Evolutionary conservation across 1,140 invertebrate species (phyloP).

Genomic region (Scaptomyza pallida): DNA sequence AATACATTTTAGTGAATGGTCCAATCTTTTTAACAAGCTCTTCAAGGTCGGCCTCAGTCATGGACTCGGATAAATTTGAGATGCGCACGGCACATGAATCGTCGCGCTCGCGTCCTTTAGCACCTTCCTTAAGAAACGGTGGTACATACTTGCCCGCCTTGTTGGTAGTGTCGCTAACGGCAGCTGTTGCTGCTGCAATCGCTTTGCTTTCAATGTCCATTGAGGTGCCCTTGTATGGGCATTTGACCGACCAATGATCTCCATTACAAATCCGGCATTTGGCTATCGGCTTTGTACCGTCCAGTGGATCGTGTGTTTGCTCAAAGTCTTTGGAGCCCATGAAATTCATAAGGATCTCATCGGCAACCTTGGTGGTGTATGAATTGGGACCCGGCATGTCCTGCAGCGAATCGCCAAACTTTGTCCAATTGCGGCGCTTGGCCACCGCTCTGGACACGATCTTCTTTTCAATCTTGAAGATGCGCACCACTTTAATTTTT

Average conservation of each 20-base stretch:
- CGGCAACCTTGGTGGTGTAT: slow-evolving; percentile 96
- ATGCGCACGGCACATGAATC: slow-evolving; percentile 96
- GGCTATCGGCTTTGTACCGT: slow-evolving; percentile 87
- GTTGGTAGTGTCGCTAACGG: slow-evolving; percentile 66
- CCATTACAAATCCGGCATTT: slow-evolving; percentile 97
- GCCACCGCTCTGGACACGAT: slow-evolving; percentile 96
- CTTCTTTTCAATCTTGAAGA: slow-evolving; percentile 95
- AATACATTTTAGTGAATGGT: slow-evolving; percentile 89
- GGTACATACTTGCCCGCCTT: slow-evolving; percentile 91
- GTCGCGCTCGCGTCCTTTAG: slow-evolving; percentile 88
- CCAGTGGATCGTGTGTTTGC: slow-evolving; percentile 90
- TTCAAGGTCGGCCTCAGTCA: slow-evolving; percentile 96
- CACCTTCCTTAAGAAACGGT: slow-evolving; percentile 94
- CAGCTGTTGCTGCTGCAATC: slow-evolving; percentile 59
- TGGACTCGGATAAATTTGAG: slow-evolving; percentile 98
- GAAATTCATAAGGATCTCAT: slow-evolving; percentile 98
- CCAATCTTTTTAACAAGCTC: slow-evolving; percentile 92
- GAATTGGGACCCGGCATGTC: slow-evolving; percentile 98
- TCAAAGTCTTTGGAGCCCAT: slow-evolving; percentile 94
- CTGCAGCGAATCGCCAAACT: slow-evolving; percentile 95
- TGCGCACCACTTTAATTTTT: slow-evolving; percentile 94
- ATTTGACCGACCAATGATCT: slow-evolving; percentile 98
- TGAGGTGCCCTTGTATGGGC: slow-evolving; percentile 97
- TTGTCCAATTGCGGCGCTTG: slow-evolving; percentile 94
- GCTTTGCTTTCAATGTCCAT: slow-evolving; percentile 85